Percentiles rank a stretch among this genome's conserved stretches.
These are phyloP conservation scores for Lacerta viridis DNA, from an alignment of 2,797 vertebrate species.

Conservation along the genomic window DNA sequence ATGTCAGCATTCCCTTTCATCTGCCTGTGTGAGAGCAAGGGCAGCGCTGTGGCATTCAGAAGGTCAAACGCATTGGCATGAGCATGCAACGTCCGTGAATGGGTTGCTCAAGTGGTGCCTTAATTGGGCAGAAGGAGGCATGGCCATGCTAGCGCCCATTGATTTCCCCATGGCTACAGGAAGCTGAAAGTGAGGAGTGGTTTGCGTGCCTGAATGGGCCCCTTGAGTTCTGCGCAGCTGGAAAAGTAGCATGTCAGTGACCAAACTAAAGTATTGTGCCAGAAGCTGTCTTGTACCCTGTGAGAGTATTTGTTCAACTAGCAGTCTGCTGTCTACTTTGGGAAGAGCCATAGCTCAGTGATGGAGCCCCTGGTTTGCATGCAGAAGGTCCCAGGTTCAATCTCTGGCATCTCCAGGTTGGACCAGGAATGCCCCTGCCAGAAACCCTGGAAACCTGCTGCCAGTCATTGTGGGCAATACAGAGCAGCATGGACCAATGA, in stretches of 20 bases:
- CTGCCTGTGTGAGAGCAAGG: neutral
- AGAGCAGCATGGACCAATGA: neutral
- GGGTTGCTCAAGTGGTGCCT: neutral
- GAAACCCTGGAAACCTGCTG: neutral
- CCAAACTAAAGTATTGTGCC: neutral
- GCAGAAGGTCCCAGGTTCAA: too few relatives aligned
- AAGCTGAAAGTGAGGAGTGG: neutral
- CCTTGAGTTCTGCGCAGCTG: neutral
- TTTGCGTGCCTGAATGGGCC: neutral
- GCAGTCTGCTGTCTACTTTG: too few relatives aligned
- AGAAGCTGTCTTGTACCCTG: too few relatives aligned
- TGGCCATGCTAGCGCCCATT: too few relatives aligned
- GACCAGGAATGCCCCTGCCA: neutral
- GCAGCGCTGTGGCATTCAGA: neutral
- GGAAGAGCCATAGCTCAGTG: too few relatives aligned
- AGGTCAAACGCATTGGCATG: neutral
- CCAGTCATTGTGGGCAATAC: neutral
- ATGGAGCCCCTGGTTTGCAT: too few relatives aligned
- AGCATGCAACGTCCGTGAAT: neutral
- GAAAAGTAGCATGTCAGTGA: neutral
- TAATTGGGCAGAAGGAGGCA: conserved; percentile 17
- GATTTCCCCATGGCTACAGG: neutral
- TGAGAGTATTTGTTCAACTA: too few relatives aligned
- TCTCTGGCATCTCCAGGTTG: neutral
- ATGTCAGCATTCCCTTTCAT: neutral